Base-by-base conservation (phyloP, 2,888 invertebrate genomes). In the Lasioglossum morio region DNA sequence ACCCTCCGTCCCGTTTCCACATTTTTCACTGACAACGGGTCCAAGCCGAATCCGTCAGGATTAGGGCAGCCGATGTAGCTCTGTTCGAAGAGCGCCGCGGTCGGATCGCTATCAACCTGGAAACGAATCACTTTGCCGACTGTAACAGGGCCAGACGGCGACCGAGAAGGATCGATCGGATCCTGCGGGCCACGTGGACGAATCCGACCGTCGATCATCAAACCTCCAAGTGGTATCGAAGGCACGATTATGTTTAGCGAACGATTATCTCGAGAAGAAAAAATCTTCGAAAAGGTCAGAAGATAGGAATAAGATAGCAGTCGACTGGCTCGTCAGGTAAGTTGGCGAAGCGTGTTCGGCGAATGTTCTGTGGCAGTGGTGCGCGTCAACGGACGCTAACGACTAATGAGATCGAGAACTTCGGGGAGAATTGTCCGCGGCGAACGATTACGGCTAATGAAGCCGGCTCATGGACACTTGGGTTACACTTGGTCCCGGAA, bases 401-500 rank as follows among this genome's bases (percentile, higher is more conserved):
- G 66, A 75, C 53, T 57, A 60, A 72, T 63, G 73, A 73, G 74
- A 69, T 43, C 74, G 46, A n/a, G 14, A 69, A 73, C 43, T 48
- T 43, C n/a, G 34, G 27, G 19, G 14, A 5, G 72, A n/a, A 53
- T 30, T 43, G 60, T 43, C 37, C 81, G 63, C 40, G 76, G 72
- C n/a, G 40, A 72, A 77, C 77, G 78, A 84, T 75, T 57, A 57
- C 73, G 48, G 75, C 60, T 86, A 86, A 81, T 23, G 86, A 81
- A 86, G 63, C 30, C 86, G 57, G 57, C 40, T 46, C 43, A 46
- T 46, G 60, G 60, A 73, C 86, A 69, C 79, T 72, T 7, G 37
- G 34, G 43, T 72, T 60, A 75, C 80, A 40, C 53, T 84, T 86
- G 86, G 89, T 88, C 82, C 78, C 81, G 27, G 30, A 57, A 63